These are phyloP conservation scores for Oreochromis niloticus DNA, from an alignment of 2,113 vertebrate genomes.

Conservation along the genomic window DNA sequence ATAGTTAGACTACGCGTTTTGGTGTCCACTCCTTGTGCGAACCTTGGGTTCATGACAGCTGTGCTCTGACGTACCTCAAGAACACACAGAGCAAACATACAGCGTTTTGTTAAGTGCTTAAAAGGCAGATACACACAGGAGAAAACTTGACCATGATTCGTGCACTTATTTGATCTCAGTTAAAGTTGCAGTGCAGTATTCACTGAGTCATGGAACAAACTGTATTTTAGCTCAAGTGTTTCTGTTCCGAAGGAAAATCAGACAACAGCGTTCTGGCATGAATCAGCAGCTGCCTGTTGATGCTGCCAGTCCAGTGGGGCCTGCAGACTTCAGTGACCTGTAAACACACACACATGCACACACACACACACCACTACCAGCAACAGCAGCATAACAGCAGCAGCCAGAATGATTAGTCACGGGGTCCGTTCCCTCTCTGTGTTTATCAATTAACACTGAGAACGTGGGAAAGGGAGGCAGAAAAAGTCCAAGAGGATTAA, in stretches of 20 bases:
- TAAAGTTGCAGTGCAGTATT: background rate
- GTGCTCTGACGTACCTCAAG: background rate
- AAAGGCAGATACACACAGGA: background rate
- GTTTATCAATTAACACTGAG: slow-evolving; percentile 79
- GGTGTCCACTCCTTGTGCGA: background rate
- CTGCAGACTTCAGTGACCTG: slow-evolving; percentile 24
- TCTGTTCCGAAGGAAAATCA: slow-evolving; percentile 5
- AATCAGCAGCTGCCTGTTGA: slow-evolving; percentile 11
- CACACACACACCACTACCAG: background rate
- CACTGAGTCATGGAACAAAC: slow-evolving; percentile 26
- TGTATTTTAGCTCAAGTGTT: slow-evolving; percentile 8
- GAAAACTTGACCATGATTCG: background rate
- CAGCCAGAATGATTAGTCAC: slow-evolving; percentile 67
- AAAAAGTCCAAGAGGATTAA: slow-evolving; percentile 73
- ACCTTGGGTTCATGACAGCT: background rate
- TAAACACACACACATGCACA: background rate
- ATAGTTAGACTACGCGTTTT: background rate
- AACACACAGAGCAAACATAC: background rate
- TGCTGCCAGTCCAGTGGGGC: slow-evolving; percentile 11
- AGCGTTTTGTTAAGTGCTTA: background rate
- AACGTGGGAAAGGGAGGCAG: slow-evolving; percentile 74
- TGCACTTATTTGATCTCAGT: background rate
- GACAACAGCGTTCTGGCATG: slow-evolving; percentile 30
- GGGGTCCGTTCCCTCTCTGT: slow-evolving; percentile 62
- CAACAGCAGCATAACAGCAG: slow-evolving; percentile 17